Conservation (phyloP, 2,888 invertebrate species). For the Frankliniella fusca region DNA sequence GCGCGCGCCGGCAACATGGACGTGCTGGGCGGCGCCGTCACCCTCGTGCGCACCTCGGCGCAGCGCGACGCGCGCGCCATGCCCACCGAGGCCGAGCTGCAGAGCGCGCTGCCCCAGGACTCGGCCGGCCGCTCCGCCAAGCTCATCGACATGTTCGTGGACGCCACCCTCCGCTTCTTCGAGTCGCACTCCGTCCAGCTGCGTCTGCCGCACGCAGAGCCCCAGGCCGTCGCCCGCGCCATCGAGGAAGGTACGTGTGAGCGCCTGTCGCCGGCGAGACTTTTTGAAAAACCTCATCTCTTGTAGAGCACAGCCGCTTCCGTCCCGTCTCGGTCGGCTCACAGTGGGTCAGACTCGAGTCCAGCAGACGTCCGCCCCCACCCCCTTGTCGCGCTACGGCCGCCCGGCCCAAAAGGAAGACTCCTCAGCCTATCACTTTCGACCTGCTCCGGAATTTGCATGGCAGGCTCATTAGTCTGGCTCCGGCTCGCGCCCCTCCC, state of each 20-base stretch:
- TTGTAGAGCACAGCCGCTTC: too few relatives aligned
- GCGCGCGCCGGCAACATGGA: constrained; percentile 55
- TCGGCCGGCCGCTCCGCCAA: constrained; percentile 53
- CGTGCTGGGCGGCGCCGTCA: constrained; percentile 54
- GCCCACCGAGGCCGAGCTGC: constrained; percentile 50
- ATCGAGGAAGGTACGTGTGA: constrained; percentile 65
- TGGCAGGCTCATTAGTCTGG: not conserved
- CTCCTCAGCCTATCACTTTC: not conserved
- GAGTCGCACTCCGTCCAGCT: constrained; percentile 63
- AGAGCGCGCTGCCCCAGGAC: constrained; percentile 53
- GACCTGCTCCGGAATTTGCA: not conserved
- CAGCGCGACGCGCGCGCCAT: constrained; percentile 41
- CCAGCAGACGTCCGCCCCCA: too few relatives aligned
- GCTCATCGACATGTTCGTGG: constrained; percentile 55
- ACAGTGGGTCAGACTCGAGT: too few relatives aligned
- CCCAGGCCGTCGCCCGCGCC: constrained; percentile 62
- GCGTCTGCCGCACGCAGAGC: constrained; percentile 63
- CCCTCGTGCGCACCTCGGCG: constrained; percentile 50
- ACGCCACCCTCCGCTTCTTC: constrained; percentile 56
- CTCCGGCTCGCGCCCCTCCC: not conserved
- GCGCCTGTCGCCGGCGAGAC: not conserved
- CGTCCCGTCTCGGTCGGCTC: too few relatives aligned
- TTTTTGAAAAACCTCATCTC: too few relatives aligned
- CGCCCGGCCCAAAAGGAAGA: too few relatives aligned
- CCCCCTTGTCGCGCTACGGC: too few relatives aligned